Percentiles rank a stretch among this genome's conserved stretches.
These are phyloP conservation scores for Sus cebifrons DNA, from an alignment of 2,797 vertebrate species.

Conservation along the genomic window DNA sequence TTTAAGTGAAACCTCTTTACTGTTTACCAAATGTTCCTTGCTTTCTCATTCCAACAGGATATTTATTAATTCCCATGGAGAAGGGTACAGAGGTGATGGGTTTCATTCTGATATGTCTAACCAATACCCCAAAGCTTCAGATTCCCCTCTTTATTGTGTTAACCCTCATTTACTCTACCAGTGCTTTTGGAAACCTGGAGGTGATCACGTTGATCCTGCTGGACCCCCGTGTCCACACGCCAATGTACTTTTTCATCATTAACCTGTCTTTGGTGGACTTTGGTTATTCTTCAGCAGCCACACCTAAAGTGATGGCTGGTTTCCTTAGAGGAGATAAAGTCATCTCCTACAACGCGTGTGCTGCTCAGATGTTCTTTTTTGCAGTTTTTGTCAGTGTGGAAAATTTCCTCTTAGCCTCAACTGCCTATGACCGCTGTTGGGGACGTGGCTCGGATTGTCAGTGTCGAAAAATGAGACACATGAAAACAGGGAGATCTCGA, in stretches of 20 bases:
- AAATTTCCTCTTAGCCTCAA: background rate
- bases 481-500: no score
- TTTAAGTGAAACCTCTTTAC: no score
- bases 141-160: conserved; percentile 8
- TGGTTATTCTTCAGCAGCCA: conserved; percentile 56
- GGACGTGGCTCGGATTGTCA: no score
- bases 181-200: background rate
- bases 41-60: background rate
- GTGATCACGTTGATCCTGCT: conserved; percentile 12
- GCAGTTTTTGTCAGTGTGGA: background rate
- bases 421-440: background rate
- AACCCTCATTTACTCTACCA: conserved; percentile 18
- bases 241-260: conserved; percentile 70
- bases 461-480: no score
- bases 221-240: conserved; percentile 22
- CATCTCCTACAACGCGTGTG: conserved; percentile 19
- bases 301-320: conserved; percentile 49
- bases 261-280: conserved; percentile 67
- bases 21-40: background rate
- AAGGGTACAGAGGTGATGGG: background rate
- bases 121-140: background rate
- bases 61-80: background rate
- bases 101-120: conserved; percentile 52
- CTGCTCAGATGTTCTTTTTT: background rate
- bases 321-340: background rate